phyloP scores from a whole-genome alignment of 2,797 vertebrate species.

The Schizothorax lantsangensis region DNA sequence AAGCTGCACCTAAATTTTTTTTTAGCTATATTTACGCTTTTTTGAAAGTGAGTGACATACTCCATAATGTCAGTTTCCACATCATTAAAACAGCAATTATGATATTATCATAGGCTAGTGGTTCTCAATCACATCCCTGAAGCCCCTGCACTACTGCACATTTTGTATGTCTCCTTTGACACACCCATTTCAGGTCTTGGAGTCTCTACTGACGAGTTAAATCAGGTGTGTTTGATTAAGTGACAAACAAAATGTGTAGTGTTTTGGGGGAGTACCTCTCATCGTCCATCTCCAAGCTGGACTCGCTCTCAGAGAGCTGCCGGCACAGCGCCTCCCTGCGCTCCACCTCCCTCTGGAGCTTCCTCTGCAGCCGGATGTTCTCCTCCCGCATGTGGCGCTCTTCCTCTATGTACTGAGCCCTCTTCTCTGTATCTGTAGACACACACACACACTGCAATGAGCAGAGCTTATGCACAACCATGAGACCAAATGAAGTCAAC shows the following conservation, averaged over 20 bases:
- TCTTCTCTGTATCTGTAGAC: constrained; percentile 93
- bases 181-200: too few relatives aligned
- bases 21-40: too few relatives aligned
- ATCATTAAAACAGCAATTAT: not conserved
- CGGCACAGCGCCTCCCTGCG: constrained; percentile 95
- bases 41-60: too few relatives aligned
- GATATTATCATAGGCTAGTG: not conserved
- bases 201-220: too few relatives aligned
- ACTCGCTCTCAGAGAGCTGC: constrained; percentile 97
- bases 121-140: not conserved
- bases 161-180: too few relatives aligned
- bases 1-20: too few relatives aligned
- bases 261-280: constrained; percentile 84
- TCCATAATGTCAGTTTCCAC: not conserved
- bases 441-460: not conserved
- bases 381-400: constrained; percentile 98
- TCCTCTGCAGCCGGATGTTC: constrained; percentile 95
- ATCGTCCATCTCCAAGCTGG: constrained; percentile 98
- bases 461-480: not conserved
- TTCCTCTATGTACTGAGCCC: constrained; percentile 98
- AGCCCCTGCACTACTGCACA: not conserved
- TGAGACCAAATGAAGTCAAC: not conserved
- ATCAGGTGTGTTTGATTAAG: not conserved
- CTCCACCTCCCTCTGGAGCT: constrained; percentile 98
- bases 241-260: not conserved